Percentiles rank a stretch among this genome's conserved stretches.
Conservation (phyloP, 2,797 vertebrate species). For the Lepidocolaptes lacrymiger region DNA sequence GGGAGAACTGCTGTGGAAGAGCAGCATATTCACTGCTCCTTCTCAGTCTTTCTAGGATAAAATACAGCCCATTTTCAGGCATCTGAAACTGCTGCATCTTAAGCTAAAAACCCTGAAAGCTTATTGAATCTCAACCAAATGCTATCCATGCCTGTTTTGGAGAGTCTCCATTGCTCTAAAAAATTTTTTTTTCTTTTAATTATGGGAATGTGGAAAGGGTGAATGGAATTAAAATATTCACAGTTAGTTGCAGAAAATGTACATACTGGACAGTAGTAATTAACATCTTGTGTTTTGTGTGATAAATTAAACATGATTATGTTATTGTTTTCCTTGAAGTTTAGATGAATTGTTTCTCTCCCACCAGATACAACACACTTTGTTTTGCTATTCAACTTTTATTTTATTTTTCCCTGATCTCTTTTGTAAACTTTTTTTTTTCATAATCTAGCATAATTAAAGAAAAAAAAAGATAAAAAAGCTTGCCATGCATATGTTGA, state of each 20-base stretch:
- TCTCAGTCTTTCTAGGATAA: neutral
- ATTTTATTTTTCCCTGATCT: neutral
- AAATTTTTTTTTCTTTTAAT: neutral
- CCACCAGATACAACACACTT: neutral
- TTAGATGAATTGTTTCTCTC: neutral
- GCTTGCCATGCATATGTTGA: neutral
- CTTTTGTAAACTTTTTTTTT: neutral
- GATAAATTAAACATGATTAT: constrained; percentile 28
- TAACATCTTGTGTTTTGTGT: constrained; percentile 1
- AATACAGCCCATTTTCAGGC: neutral
- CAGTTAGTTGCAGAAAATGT: neutral
- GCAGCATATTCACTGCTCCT: neutral
- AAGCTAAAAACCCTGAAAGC: neutral
- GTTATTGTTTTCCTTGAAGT: neutral
- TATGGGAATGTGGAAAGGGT: neutral
- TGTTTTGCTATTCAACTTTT: neutral
- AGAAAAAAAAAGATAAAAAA: neutral
- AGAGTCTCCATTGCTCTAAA: neutral
- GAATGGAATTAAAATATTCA: neutral
- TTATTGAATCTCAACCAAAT: neutral
- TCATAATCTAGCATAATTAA: neutral
- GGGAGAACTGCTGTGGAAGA: neutral
- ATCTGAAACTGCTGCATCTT: neutral
- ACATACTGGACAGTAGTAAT: neutral
- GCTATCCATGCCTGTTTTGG: neutral